Evolutionary conservation across 2,113 vertebrate species (phyloP), one percentile per base, ranked within the genome.

Genomic region (Suncus etruscus): DNA sequence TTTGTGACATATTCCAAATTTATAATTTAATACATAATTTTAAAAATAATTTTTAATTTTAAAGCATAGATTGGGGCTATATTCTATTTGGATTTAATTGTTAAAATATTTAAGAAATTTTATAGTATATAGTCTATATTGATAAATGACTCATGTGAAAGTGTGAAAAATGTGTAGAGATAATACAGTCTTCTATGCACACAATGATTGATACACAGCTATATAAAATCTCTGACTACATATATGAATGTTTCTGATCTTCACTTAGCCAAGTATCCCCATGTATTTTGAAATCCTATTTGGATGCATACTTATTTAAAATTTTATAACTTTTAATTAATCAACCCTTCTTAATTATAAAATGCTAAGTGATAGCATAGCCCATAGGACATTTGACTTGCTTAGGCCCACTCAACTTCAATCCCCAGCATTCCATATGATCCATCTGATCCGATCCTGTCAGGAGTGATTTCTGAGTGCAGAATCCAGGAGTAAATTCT

Each of bases 301-400:
- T 31, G 8, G 10, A 77, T 61, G 2, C 7, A n/a, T n/a, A 20
- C 6, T 48, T 45, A 58, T 66, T 92, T 82, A 50, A 18, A 54
- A 87, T 45, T 74, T 83, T 89, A 87, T 31, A 45, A 80, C 3
- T 92, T 90, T 32, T 84, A 15, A 58, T 68, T 10, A 70, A 75
- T 87, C 31, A 80, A 4, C 82, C 11, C 10, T 92, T 72, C 3
- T 29, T 80, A 84, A 45, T 81, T 94, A 87, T 80, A n/a, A 79
- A 58, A 58, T 58, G 18, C 5, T 39, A 39, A 39, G 39, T 39
- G 3, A 39, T 39, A 39, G 39, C 39, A 39, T 39, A 39, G 39
- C 3, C 39, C 39, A 39, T 39, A 39, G 39, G 39, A 39, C 39
- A 3, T 39, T 39, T 39, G 39, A 39, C 39, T 39, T 39, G 39